A percentile compares a stretch with the other conserved stretches of the same genome.
Evolutionary conservation across 2,888 invertebrate species (phyloP).

Genomic region (Teleiodes luculella): DNA sequence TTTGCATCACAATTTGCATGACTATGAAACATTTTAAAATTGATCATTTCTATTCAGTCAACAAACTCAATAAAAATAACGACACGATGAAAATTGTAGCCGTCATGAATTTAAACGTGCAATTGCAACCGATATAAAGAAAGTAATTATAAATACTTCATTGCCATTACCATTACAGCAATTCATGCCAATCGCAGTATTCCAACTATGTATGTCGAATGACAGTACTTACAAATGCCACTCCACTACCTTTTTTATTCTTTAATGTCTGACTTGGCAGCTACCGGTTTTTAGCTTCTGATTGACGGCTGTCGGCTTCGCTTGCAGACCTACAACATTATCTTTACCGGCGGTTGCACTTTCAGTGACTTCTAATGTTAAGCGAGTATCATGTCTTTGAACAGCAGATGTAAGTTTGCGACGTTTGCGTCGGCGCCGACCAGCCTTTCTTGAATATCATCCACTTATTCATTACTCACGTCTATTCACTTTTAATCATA

Average conservation of each 20-base stretch:
- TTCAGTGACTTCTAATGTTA: neutral
- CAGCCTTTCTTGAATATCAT: conserved; percentile 74
- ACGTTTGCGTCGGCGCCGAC: conserved; percentile 71
- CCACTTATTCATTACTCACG: conserved; percentile 73
- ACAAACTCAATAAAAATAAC: conserved; percentile 1
- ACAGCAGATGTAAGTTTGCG: conserved; percentile 29
- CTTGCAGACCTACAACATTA: conserved; percentile 52
- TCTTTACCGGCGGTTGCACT: conserved; percentile 18
- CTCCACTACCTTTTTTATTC: conserved; percentile 69
- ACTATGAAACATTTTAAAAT: neutral
- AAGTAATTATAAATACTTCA: conserved; percentile 5
- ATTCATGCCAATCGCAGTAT: conserved; percentile 7
- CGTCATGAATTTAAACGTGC: neutral
- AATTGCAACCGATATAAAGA: neutral
- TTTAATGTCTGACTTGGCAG: conserved; percentile 66
- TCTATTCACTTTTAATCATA: conserved; percentile 73
- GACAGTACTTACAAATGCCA: conserved; percentile 23
- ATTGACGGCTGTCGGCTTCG: conserved; percentile 78
- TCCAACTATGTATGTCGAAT: conserved; percentile 12
- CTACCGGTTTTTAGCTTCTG: conserved; percentile 77
- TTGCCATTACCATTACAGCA: conserved; percentile 3
- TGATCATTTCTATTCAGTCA: neutral
- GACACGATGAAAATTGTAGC: neutral
- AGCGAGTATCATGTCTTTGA: conserved; percentile 5
- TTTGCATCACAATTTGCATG: conserved; percentile 1